Percentiles rank a stretch among this genome's conserved stretches.
Conservation (phyloP, 2,113 vertebrate species). For the Copsychus sechellarum region DNA sequence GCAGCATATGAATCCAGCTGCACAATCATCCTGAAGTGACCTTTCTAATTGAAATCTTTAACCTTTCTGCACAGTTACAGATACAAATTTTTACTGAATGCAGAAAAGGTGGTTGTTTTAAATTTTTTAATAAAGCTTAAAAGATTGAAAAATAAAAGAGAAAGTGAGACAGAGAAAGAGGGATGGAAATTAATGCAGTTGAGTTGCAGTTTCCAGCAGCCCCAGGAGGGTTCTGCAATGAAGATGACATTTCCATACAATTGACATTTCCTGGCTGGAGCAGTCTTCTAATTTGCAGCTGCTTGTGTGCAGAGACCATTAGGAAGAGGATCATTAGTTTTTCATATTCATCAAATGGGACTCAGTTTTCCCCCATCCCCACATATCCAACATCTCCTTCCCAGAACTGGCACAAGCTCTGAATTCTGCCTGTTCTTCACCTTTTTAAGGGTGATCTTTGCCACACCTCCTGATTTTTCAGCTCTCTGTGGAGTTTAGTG, state of each 20-base stretch:
- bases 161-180: neutral
- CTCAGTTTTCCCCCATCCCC: neutral
- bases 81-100: neutral
- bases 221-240: slow-evolving; percentile 16
- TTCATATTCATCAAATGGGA: slow-evolving; percentile 17
- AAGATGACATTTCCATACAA: slow-evolving; percentile 69
- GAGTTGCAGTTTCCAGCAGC: slow-evolving; percentile 20
- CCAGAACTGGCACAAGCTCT: neutral
- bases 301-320: slow-evolving; percentile 20
- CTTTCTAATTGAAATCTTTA: slow-evolving; percentile 58
- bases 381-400: neutral
- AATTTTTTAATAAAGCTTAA: slow-evolving; percentile 17
- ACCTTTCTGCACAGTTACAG: slow-evolving; percentile 35
- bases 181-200: slow-evolving; percentile 49
- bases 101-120: neutral
- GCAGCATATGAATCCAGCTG: neutral
- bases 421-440: neutral
- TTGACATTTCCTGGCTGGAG: slow-evolving; percentile 52
- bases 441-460: neutral
- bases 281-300: slow-evolving; percentile 43
- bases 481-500: neutral
- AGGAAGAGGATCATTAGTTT: slow-evolving; percentile 54
- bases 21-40: neutral
- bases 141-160: slow-evolving; percentile 39
- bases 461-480: neutral